Conservation (phyloP, 1,140 invertebrate species). For the Papilio glaucus region DNA sequence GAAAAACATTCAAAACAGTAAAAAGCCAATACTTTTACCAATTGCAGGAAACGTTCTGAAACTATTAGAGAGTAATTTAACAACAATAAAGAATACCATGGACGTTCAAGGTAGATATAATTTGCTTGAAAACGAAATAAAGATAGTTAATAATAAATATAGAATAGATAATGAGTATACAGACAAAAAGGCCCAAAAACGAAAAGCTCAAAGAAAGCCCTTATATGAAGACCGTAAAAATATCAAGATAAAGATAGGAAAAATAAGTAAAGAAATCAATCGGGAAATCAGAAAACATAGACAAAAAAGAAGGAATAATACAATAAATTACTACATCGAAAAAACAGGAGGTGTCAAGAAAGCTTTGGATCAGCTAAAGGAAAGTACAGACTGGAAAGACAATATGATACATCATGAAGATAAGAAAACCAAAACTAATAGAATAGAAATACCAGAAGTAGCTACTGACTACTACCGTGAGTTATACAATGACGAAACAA, state of each 20-base stretch:
- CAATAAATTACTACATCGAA: slow-evolving; percentile 24
- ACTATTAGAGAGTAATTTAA: background rate
- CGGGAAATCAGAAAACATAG: too few relatives aligned
- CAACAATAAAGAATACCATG: background rate
- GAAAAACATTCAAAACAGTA: background rate
- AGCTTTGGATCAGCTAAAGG: slow-evolving; percentile 34
- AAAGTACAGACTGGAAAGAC: slow-evolving; percentile 32
- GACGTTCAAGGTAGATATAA: slow-evolving; percentile 6
- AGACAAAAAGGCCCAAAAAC: too few relatives aligned
- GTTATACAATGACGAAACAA: slow-evolving; percentile 19
- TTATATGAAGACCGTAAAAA: too few relatives aligned
- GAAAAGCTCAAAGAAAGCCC: too few relatives aligned
- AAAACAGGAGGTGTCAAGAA: slow-evolving; percentile 36
- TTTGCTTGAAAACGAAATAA: too few relatives aligned
- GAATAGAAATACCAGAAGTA: slow-evolving; percentile 38
- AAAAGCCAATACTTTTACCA: background rate
- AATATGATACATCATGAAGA: slow-evolving; percentile 28
- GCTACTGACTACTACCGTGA: slow-evolving; percentile 36
- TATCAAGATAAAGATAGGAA: too few relatives aligned
- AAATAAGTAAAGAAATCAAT: too few relatives aligned
- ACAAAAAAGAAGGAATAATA: too few relatives aligned
- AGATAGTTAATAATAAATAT: too few relatives aligned
- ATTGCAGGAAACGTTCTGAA: background rate
- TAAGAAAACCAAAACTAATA: slow-evolving; percentile 31
- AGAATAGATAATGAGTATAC: too few relatives aligned